phyloP scores from a whole-genome alignment of 2,888 invertebrate species.

The Zygaena filipendulae region DNA sequence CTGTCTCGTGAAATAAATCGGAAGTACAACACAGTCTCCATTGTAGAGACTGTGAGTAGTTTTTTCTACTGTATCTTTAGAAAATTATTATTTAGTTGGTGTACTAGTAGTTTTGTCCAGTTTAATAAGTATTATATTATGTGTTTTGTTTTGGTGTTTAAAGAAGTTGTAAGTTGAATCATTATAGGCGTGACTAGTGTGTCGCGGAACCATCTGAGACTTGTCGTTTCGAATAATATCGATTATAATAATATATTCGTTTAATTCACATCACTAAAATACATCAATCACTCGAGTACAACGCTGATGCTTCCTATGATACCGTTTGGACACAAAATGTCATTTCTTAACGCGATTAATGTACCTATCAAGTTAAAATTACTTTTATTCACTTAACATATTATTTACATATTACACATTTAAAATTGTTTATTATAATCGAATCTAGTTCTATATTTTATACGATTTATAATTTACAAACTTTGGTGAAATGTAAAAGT shows the following conservation, averaged over 20 bases:
- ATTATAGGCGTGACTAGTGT: conserved; percentile 63
- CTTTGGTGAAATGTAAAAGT: conserved; percentile 65
- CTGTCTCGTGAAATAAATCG: too few relatives aligned
- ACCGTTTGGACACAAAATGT: conserved; percentile 62
- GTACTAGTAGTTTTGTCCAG: too few relatives aligned
- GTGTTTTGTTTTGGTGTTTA: too few relatives aligned
- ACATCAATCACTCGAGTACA: conserved; percentile 67
- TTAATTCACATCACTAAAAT: conserved; percentile 54
- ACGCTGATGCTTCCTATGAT: too few relatives aligned
- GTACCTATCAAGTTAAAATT: conserved; percentile 53
- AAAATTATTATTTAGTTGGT: too few relatives aligned
- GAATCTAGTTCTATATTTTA: conserved; percentile 63
- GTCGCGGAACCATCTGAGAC: conserved; percentile 38
- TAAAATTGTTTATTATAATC: conserved; percentile 58
- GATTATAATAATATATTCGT: conserved; percentile 21
- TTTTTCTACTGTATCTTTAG: too few relatives aligned
- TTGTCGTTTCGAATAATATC: conserved; percentile 25
- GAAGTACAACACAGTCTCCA: too few relatives aligned
- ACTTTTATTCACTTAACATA: conserved; percentile 47
- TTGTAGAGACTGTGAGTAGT: conserved; percentile 17
- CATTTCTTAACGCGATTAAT: too few relatives aligned
- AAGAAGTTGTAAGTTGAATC: too few relatives aligned
- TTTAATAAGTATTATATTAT: too few relatives aligned
- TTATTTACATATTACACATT: conserved; percentile 66
- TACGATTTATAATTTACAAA: conserved; percentile 67